Base-by-base conservation (phyloP, 1,140 invertebrate species). In the Aphidius ervi region DNA sequence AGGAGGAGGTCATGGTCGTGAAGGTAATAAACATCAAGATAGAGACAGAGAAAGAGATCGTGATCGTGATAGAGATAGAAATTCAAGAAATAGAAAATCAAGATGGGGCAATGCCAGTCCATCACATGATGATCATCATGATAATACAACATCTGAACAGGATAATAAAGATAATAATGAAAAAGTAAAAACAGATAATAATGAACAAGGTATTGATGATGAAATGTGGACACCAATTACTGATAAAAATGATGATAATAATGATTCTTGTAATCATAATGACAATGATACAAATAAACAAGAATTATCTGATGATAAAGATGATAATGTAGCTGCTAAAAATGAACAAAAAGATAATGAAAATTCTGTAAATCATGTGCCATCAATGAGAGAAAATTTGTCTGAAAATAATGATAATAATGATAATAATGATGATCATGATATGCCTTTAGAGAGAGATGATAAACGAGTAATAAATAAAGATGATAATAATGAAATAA, bases 51-150 rank as follows among this genome's bases (percentile, higher is more conserved):
- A 49, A 39, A 16, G 63, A 8, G 23, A 31, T 46, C 62, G 45
- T 23, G 59, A 61, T 42, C 52, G 62, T 46, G 71, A 76, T 9
- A 67, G 74, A 9, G 72, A 74, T 41, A 74, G 63, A 65, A 69
- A 73, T 8, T 77, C 76, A 39, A 65, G 74, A 9, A 74, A 68
- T 37, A 68, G 75, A 45, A 78, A 78, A 52, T 77, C 76, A 3
- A 70, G 79, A 48, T 80, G 79, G 79, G 74, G 76, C n/a, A 80
- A 77, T 43, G 73, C 66, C 3, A 80, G 77, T 63, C 78, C 79
- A 16, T 70, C 74, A n/a, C 58, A 66, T 6, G 53, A 62, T 3
- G 71, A 64, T 57, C 58, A 61, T n/a, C 31, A 49, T 9, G 58
- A 60, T 52, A 43, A 53, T 1, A 40, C 42, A 20, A 56, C 67